phyloP scores from a whole-genome alignment of 2,113 vertebrate genomes.

The Heterochromis multidens region DNA sequence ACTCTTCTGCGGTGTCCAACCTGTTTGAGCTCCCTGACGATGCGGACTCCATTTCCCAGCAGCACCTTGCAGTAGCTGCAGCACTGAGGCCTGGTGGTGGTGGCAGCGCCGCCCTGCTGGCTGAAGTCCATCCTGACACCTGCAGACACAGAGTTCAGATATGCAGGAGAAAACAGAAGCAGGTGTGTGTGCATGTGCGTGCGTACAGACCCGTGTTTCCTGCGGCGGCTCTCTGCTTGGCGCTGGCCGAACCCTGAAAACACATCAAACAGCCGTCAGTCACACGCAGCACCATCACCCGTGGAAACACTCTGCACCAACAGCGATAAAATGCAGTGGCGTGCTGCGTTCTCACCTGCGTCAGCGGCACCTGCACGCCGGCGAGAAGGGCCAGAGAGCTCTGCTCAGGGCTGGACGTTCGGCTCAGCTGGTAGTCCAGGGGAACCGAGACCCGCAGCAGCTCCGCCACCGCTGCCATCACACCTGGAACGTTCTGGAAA shows the following conservation, averaged over 20 bases:
- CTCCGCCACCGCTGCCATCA: slow-evolving; percentile 88
- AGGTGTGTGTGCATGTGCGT: neutral
- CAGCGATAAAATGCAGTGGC: neutral
- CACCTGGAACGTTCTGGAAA: slow-evolving; percentile 83
- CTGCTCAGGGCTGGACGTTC: slow-evolving; percentile 21
- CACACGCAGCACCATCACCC: neutral
- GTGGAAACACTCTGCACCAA: accelerated
- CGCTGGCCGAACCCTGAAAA: slow-evolving; percentile 8
- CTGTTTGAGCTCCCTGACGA: slow-evolving; percentile 77
- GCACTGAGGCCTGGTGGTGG: slow-evolving; percentile 68
- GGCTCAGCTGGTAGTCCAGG: slow-evolving; percentile 83
- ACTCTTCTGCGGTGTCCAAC: neutral
- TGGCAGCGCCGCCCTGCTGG: slow-evolving; percentile 38
- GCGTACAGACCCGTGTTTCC: slow-evolving; percentile 2
- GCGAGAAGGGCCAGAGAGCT: slow-evolving; percentile 74
- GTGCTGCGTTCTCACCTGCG: neutral
- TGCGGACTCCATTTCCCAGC: slow-evolving; percentile 86
- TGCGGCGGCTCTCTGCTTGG: neutral
- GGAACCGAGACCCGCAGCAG: slow-evolving; percentile 86
- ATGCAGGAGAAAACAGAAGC: slow-evolving; percentile 22
- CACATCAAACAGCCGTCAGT: neutral
- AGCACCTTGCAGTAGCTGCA: slow-evolving; percentile 92
- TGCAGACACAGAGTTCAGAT: neutral
- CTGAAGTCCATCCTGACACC: slow-evolving; percentile 69
- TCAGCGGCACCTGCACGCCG: slow-evolving; percentile 69